Evolutionary conservation across 2,113 vertebrate genomes (phyloP).

Genomic region (Colistium nudipinnis): DNA sequence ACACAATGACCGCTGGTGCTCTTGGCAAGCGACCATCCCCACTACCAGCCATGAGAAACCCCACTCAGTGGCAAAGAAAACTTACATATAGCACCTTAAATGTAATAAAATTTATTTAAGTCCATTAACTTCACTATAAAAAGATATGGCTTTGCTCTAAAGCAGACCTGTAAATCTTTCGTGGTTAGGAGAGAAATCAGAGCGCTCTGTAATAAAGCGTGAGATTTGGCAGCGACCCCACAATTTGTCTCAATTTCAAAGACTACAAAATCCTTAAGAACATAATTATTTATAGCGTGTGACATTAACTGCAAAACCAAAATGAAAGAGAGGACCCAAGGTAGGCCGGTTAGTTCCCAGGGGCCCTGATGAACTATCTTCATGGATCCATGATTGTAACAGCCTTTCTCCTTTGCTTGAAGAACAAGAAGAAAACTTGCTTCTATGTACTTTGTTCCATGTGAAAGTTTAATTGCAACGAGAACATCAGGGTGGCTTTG

Average conservation of each 20-base stretch:
- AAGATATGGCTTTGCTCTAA: conserved; percentile 42
- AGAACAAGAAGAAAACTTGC: background rate
- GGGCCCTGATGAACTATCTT: background rate
- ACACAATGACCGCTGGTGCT: background rate
- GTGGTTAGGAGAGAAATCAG: conserved; percentile 41
- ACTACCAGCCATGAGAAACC: background rate
- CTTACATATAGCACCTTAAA: background rate
- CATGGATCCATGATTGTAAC: background rate
- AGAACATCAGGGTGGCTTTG: background rate
- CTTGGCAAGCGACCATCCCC: background rate
- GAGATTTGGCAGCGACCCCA: conserved; percentile 48
- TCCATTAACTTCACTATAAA: conserved; percentile 38
- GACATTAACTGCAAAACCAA: conserved; percentile 47
- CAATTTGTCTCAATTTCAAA: conserved; percentile 57
- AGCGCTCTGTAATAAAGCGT: conserved; percentile 45
- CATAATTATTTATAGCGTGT: conserved; percentile 51
- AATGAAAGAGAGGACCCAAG: conserved; percentile 40
- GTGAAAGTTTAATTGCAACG: background rate
- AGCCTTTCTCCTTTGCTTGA: conserved; percentile 9
- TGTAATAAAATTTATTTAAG: conserved; percentile 43
- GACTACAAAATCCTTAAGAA: conserved; percentile 49
- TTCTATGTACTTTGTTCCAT: background rate
- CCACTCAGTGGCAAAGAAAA: background rate
- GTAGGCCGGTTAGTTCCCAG: conserved; percentile 5
- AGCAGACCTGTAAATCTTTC: conserved; percentile 49